Base-by-base conservation (phyloP, 2,888 invertebrate genomes). In the Calliphora vomitoria region DNA sequence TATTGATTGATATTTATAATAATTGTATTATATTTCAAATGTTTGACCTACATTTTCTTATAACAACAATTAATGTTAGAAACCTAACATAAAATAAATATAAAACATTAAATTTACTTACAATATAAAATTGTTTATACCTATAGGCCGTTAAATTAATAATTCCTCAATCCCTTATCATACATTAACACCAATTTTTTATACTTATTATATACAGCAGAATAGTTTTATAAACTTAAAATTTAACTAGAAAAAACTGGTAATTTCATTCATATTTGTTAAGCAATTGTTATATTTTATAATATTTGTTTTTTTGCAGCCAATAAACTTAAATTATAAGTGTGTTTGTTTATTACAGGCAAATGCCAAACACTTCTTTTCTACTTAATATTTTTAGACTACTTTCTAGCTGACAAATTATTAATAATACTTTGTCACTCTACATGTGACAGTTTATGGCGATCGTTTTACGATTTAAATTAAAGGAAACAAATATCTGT, bases 371-470 rank as follows among this genome's bases (percentile, higher is more conserved):
- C 31, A 47, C n/a, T 53, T 35, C n/a, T 44, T n/a, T 38, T 44
- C 58, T 25, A 55, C 55, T 55, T 18, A 6, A 13, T 35, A 35
- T 53, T 20, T 13, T 20, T 13, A 35, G 38, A 55, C 25, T 55
- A n/a, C 64, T 38, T 64, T 66, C n/a, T 25, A 78, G n/a, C 41
- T 18, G 15, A 38, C 38, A 64, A 76, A 53, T 38, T 35, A 62
- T 11, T 1, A 50, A 35, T 18, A 50, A 5, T 62, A 31, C 31
- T 31, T 50, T 62, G 13, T 20, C 8, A 15, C 8, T n/a, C 31
- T n/a, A 38, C 20, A 72, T 44, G 66, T 66, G 55, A 55, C 53
- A 78, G 8, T 66, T 64, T 55, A 78, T 78, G 25, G n/a, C 66
- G 0, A 25, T 38, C 0, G 15, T n/a, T 78, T 66, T 66, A 66